Evolutionary conservation across 2,797 vertebrate species (phyloP).

Genomic region (Myioborus miniatus): DNA sequence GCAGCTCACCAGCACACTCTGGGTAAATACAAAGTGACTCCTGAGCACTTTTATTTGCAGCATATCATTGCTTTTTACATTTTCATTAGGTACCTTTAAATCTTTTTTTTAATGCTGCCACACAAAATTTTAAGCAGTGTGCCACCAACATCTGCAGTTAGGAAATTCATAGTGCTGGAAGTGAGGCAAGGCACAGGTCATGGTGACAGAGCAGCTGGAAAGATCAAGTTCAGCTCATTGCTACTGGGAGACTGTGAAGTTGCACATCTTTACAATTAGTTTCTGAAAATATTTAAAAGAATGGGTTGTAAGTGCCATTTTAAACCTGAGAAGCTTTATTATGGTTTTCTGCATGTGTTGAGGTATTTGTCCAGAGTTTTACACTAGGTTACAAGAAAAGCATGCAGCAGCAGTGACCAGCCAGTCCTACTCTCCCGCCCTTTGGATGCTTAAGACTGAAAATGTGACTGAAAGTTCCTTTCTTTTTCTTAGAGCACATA

Average conservation of each 20-base stretch:
- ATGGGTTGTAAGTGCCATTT: background rate
- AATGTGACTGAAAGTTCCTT: background rate
- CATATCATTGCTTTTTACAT: background rate
- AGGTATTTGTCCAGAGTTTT: background rate
- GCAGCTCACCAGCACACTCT: background rate
- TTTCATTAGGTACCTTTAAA: background rate
- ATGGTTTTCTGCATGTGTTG: background rate
- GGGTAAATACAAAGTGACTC: background rate
- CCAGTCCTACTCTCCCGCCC: background rate
- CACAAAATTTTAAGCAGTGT: rapidly evolving
- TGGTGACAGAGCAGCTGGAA: background rate
- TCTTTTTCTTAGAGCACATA: background rate
- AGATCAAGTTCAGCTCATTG: background rate
- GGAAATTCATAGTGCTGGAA: background rate
- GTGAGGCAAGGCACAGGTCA: rapidly evolving
- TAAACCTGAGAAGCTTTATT: background rate
- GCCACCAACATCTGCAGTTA: background rate
- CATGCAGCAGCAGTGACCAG: background rate
- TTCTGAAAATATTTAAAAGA: background rate
- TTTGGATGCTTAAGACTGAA: background rate
- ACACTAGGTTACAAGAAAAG: background rate
- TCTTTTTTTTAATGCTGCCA: background rate
- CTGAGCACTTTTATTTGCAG: background rate
- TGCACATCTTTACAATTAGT: background rate
- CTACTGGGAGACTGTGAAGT: background rate